Evolutionary conservation across 2,888 invertebrate species (phyloP).

Genomic region (Lumbricus terrestris): DNA sequence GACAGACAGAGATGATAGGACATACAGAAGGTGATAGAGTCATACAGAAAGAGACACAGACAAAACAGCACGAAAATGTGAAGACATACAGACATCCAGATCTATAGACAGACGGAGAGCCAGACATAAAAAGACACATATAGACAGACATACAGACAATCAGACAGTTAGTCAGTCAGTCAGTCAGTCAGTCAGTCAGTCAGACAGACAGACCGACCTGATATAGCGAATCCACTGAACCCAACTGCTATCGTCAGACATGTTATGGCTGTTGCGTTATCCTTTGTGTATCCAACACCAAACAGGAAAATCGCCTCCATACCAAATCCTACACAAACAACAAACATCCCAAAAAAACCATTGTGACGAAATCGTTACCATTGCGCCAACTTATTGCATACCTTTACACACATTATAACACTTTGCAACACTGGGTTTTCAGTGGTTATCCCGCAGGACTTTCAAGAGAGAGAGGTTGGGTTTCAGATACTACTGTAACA

Average conservation of each 20-base stretch:
- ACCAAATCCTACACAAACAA: slow-evolving; percentile 72
- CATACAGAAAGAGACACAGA: neutral
- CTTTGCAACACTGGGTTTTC: no score
- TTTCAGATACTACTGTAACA: no score
- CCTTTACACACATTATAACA: neutral
- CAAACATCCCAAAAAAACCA: no score
- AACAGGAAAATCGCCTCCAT: slow-evolving; percentile 96
- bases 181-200: neutral
- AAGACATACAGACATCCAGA: neutral
- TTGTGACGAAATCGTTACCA: no score
- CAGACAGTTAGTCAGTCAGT: neutral
- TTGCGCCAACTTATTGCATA: no score
- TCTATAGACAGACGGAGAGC: neutral
- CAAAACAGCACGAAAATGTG: neutral
- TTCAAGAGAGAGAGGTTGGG: no score
- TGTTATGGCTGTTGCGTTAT: slow-evolving; percentile 76
- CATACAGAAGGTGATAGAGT: neutral
- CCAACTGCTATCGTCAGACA: slow-evolving; percentile 94
- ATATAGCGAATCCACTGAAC: slow-evolving; percentile 98
- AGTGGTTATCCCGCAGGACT: no score
- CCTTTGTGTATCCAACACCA: slow-evolving; percentile 86
- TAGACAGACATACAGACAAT: neutral
- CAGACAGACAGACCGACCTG: slow-evolving; percentile 62
- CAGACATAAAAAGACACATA: neutral
- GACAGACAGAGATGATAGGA: neutral